phyloP scores from a whole-genome alignment of 2,113 vertebrate species.

The Cavia porcellus region DNA sequence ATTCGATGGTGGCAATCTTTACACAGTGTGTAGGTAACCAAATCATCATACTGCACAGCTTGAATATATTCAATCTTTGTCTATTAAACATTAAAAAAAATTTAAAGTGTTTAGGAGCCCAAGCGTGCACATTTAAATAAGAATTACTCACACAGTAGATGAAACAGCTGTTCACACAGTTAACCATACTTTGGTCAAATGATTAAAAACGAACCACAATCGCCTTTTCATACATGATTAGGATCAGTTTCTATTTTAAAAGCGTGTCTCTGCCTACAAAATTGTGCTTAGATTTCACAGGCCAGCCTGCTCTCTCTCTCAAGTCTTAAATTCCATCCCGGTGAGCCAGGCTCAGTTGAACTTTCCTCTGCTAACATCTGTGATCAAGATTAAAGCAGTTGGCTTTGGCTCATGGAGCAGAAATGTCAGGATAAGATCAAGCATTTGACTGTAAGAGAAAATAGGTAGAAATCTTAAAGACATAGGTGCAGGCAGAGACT shows the following conservation, averaged over 20 bases:
- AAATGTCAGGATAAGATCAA: not conserved
- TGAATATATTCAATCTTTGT: not conserved
- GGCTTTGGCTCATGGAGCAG: not conserved
- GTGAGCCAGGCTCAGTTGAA: not conserved
- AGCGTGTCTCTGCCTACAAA: not conserved
- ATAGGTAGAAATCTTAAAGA: too few species aligned
- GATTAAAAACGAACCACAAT: not conserved
- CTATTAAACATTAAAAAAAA: not conserved
- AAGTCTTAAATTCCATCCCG: not conserved
- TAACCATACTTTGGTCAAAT: not conserved
- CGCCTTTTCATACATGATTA: conserved; percentile 51
- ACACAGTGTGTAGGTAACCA: not conserved
- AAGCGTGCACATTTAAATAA: not conserved
- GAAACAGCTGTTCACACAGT: conserved; percentile 34
- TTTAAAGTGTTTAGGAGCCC: not conserved
- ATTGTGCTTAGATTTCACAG: not conserved
- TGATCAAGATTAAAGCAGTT: conserved; percentile 50
- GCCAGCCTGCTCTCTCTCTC: not conserved
- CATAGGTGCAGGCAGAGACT: too few species aligned
- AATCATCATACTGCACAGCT: not conserved
- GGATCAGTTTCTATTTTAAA: conserved; percentile 63
- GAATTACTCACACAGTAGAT: conserved; percentile 5
- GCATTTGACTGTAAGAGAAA: not conserved
- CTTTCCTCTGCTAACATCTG: conserved; percentile 21
- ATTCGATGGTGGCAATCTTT: not conserved